Conservation (phyloP, 2,113 vertebrate genomes). For the Dromiciops gliroides region DNA sequence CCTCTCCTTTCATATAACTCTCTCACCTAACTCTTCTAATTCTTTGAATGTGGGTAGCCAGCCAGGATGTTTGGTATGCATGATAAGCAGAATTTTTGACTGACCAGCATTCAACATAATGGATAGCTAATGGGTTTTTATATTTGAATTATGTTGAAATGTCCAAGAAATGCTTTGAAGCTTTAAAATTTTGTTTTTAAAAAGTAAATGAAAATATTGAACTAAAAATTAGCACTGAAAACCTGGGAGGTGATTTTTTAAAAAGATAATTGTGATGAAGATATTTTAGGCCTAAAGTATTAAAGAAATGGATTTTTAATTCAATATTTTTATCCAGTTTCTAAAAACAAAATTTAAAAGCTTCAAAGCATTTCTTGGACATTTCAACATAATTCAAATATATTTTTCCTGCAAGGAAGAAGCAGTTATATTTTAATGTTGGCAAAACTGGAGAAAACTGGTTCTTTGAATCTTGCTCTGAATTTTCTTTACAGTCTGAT, state of each 20-base stretch:
- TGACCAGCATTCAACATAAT: neutral
- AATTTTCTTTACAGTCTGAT: too few relatives aligned
- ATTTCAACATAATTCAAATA: neutral
- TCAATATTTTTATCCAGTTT: neutral
- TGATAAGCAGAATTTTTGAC: neutral
- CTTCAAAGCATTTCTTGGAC: neutral
- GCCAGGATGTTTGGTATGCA: neutral
- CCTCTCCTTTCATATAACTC: neutral
- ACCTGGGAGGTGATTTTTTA: accelerated
- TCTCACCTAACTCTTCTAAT: neutral
- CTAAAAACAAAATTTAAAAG: neutral
- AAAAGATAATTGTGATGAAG: neutral
- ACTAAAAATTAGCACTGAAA: neutral
- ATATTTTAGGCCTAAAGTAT: neutral
- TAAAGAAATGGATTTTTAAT: neutral
- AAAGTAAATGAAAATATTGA: neutral
- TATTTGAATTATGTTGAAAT: neutral
- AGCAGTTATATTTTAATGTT: neutral
- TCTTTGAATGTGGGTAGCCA: neutral
- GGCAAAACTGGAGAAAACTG: neutral
- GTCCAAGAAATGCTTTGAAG: neutral
- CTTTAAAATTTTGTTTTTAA: neutral
- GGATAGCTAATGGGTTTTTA: neutral
- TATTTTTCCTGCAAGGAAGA: neutral
- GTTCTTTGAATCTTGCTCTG: neutral